Evolutionary conservation across 2,888 invertebrate genomes (phyloP).

Genomic region (Cetonia aurata): DNA sequence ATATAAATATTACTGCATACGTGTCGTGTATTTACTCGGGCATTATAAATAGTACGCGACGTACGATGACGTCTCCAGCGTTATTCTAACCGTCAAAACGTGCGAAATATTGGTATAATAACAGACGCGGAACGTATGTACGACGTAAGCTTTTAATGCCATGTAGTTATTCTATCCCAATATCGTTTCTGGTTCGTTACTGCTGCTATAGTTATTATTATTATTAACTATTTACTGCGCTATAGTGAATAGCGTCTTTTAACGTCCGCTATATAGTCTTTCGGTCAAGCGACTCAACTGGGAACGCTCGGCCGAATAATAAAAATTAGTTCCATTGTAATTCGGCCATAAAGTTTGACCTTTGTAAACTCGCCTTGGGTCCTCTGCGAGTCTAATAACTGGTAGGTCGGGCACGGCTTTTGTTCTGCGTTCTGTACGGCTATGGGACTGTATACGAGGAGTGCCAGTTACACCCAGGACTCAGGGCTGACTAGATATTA

Average conservation of each 20-base stretch:
- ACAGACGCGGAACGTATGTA: no score
- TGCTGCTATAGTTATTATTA: no score
- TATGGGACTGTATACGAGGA: conserved; percentile 51
- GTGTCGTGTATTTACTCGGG: neutral
- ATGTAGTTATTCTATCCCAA: no score
- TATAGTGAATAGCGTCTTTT: conserved; percentile 52
- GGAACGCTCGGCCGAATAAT: conserved; percentile 48
- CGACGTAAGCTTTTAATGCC: no score
- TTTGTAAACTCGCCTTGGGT: conserved; percentile 62
- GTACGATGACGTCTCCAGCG: no score
- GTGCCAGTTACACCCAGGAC: conserved; percentile 58
- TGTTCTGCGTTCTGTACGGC: conserved; percentile 58
- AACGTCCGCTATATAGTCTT: conserved; percentile 40
- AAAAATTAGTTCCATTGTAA: conserved; percentile 61
- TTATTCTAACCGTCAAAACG: no score
- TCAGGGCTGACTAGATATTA: conserved; percentile 66
- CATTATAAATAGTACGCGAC: neutral
- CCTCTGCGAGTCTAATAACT: conserved; percentile 61
- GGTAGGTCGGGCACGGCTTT: conserved; percentile 64
- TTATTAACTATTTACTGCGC: neutral
- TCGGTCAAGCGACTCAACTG: conserved; percentile 48
- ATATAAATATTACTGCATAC: conserved; percentile 2
- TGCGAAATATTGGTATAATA: no score
- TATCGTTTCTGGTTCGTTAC: no score
- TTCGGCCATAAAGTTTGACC: conserved; percentile 64